Evolutionary conservation across 92 coral and sea anemone species (phyloP), one percentile per base, ranked within the genome.

Genomic region (Zoanthus sociatus): DNA sequence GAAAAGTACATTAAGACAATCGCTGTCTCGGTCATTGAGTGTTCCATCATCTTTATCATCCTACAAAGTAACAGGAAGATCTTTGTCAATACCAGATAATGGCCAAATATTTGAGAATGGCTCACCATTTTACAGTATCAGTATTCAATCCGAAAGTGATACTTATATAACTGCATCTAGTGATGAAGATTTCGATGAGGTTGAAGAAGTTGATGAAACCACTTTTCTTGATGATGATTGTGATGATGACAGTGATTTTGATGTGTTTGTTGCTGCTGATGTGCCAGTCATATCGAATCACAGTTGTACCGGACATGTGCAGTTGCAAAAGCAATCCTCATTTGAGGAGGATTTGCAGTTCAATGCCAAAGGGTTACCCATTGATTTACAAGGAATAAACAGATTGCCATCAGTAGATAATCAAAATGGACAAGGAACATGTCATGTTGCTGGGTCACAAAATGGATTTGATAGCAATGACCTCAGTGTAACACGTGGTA

Each of bases 81-180:
- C 85, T 64, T 37, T 81, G 3, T 75, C 74, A 7, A n/a, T 64
- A n/a, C 47, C 56, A 66, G 26, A 0, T 0, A 15, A 48, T 46
- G 63, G 56, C 16, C 48, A 47, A 17, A 81, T 81, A 63, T 67
- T 30, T 21, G 85, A 77, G 14, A 77, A 74, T 90, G 92, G 92
- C n/a, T 85, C 98, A 0, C 96, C 86, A 42, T 78, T 86, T 63
- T 92, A 88, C 9, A 82, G 86, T 46, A 60, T 86, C 15, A 93
- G 98, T 82, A 91, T 94, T 56, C 89, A 92, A 50, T 89, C 96
- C 68, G 92, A 94, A 33, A 89, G 90, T 31, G 98, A 86, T 47
- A 90, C 91, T 17, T 94, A 93, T 66, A 91, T 93, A 78, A 91
- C 98, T 1, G 73, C 89, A 12, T 94, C 95, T 14, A 91, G 89